Conservation (phyloP, 2,888 invertebrate species). For the Hesperia comma region DNA sequence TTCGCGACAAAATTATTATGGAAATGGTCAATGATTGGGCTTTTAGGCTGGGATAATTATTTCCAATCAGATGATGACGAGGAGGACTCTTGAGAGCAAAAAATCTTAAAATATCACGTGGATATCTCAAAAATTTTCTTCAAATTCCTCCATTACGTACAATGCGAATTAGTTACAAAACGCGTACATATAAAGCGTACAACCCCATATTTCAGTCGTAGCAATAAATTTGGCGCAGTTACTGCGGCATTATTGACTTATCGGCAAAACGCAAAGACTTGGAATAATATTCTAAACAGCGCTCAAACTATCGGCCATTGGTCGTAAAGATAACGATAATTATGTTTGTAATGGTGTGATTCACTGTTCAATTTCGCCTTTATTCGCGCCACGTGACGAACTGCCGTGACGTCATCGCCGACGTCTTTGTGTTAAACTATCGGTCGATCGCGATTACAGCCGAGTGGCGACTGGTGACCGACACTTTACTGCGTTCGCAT, state of each 20-base stretch:
- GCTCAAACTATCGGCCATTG: conserved; percentile 56
- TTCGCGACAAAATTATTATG: no score
- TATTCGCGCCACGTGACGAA: conserved; percentile 53
- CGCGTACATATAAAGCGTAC: not conserved
- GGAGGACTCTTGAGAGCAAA: no score
- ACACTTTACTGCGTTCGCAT: no score
- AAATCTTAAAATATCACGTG: no score
- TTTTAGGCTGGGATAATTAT: no score
- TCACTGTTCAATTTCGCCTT: conserved; percentile 55
- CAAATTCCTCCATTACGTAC: no score
- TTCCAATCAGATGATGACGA: no score
- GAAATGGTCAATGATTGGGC: no score
- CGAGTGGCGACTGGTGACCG: not conserved
- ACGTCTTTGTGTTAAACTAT: conserved; percentile 7
- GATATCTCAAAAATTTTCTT: no score
- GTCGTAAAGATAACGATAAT: conserved; percentile 78
- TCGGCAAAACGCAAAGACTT: conserved; percentile 38
- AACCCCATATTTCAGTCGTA: conserved; percentile 1
- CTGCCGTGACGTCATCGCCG: conserved; percentile 48
- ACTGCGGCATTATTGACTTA: conserved; percentile 30
- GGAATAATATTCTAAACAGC: conserved; percentile 45
- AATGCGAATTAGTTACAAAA: no score
- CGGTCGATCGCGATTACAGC: not conserved
- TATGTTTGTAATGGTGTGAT: conserved; percentile 67
- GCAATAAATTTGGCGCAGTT: conserved; percentile 29